phyloP scores from a whole-genome alignment of 2,797 vertebrate species.

The Nothura maculosa region DNA sequence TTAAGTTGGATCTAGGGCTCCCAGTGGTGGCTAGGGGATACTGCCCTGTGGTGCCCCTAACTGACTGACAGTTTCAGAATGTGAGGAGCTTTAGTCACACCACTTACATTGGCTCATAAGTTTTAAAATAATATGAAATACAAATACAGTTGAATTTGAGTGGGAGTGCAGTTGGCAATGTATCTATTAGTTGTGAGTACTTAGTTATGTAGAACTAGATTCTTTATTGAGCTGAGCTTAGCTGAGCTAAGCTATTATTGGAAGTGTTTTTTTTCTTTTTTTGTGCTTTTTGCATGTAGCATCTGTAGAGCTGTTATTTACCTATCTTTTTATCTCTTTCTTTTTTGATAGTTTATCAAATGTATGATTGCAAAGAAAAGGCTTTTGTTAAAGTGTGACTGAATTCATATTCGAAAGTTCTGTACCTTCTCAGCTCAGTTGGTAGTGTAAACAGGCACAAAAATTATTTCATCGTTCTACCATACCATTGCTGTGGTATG shows the following conservation, averaged over 20 bases:
- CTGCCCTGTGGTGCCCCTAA: neutral
- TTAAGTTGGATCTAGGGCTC: neutral
- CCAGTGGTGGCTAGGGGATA: neutral
- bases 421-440: neutral
- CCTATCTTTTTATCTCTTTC: neutral
- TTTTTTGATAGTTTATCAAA: neutral
- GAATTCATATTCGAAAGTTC: neutral
- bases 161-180: neutral
- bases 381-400: neutral
- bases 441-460: neutral
- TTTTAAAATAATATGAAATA: constrained; percentile 13
- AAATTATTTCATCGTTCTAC: neutral
- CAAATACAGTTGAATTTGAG: neutral
- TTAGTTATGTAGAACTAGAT: neutral
- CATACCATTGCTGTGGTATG: neutral
- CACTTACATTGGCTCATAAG: neutral
- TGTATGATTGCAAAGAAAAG: neutral
- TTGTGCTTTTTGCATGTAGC: neutral
- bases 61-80: neutral
- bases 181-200: neutral
- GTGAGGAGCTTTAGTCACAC: neutral
- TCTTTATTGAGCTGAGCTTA: neutral
- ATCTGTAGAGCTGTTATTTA: neutral
- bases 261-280: neutral
- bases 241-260: neutral